These are phyloP conservation scores for Microchirus variegatus DNA, from an alignment of 2,797 vertebrate genomes.

Conservation along the genomic window DNA sequence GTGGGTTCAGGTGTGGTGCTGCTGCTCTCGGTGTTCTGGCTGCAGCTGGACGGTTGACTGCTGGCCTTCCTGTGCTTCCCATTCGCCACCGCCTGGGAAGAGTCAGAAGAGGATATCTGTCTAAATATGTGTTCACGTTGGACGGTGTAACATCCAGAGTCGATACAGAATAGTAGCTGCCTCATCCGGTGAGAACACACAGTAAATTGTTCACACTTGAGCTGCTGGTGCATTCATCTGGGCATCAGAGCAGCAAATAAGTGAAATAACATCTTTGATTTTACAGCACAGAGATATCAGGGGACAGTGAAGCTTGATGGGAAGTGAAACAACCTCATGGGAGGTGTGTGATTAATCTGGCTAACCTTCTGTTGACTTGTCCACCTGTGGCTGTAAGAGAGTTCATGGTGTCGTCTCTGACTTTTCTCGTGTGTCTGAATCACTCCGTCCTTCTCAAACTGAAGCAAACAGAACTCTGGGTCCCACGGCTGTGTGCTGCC, in stretches of 20 bases:
- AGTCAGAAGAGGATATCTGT: not conserved
- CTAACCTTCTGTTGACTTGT: slow-evolving; percentile 84
- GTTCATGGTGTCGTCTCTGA: slow-evolving; percentile 69
- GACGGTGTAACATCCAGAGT: too few relatives aligned
- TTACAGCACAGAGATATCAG: not conserved
- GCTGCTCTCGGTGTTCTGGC: slow-evolving; percentile 96
- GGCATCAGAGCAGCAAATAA: slow-evolving; percentile 3
- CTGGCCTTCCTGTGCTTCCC: slow-evolving; percentile 89
- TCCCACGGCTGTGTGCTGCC: slow-evolving; percentile 89
- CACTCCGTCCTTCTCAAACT: slow-evolving; percentile 92
- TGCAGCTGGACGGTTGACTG: slow-evolving; percentile 94
- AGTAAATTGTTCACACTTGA: too few relatives aligned
- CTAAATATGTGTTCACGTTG: not conserved
- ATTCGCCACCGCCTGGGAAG: slow-evolving; percentile 67
- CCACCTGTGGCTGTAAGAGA: slow-evolving; percentile 83
- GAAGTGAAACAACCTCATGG: slow-evolving; percentile 1
- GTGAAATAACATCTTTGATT: not conserved
- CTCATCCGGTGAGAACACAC: too few relatives aligned
- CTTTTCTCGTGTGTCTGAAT: slow-evolving; percentile 88
- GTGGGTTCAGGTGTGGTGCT: slow-evolving; percentile 93
- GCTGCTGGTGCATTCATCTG: not conserved
- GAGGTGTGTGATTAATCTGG: not conserved
- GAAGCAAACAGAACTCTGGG: slow-evolving; percentile 84
- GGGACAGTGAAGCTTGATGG: slow-evolving; percentile 3
- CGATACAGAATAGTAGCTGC: too few relatives aligned